Percentiles rank a stretch among this genome's conserved stretches.
Conservation (phyloP, 2,113 vertebrate species). For the Gallinago undulata region DNA sequence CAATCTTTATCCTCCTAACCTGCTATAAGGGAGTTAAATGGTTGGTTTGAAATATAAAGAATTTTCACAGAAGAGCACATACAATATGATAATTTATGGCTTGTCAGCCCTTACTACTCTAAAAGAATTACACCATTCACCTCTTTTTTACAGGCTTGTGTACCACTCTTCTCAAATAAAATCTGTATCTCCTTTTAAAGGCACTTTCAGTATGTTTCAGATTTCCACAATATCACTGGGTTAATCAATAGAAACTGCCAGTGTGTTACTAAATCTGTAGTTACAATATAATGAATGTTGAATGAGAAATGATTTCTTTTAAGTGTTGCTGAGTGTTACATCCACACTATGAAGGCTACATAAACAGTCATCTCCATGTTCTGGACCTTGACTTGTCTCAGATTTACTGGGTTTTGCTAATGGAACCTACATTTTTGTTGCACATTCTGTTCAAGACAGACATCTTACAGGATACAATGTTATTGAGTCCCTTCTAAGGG, state of each 20-base stretch:
- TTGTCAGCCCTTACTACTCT: not conserved
- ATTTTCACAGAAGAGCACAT: not conserved
- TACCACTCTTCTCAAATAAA: not conserved
- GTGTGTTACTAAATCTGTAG: slow-evolving; percentile 77
- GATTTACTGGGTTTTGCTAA: not conserved
- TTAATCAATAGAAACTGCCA: slow-evolving; percentile 74
- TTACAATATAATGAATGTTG: slow-evolving; percentile 81
- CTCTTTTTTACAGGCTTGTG: slow-evolving; percentile 25
- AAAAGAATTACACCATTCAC: not conserved
- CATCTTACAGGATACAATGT: not conserved
- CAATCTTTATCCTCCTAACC: not conserved
- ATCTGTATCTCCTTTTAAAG: slow-evolving; percentile 56
- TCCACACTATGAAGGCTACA: slow-evolving; percentile 50
- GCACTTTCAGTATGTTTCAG: slow-evolving; percentile 58
- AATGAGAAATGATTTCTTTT: slow-evolving; percentile 81
- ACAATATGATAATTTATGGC: not conserved
- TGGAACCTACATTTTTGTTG: not conserved
- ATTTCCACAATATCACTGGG: slow-evolving; percentile 71
- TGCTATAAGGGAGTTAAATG: not conserved
- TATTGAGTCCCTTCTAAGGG: not conserved
- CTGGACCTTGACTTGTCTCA: slow-evolving; percentile 37
- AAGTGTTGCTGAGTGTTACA: slow-evolving; percentile 73
- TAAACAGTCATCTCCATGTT: slow-evolving; percentile 38
- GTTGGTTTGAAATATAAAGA: not conserved
- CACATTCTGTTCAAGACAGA: not conserved